A percentile compares a stretch with the other conserved stretches of the same genome.
Conservation (phyloP, 2,888 invertebrate genomes). For the Diplolepis rosae region DNA sequence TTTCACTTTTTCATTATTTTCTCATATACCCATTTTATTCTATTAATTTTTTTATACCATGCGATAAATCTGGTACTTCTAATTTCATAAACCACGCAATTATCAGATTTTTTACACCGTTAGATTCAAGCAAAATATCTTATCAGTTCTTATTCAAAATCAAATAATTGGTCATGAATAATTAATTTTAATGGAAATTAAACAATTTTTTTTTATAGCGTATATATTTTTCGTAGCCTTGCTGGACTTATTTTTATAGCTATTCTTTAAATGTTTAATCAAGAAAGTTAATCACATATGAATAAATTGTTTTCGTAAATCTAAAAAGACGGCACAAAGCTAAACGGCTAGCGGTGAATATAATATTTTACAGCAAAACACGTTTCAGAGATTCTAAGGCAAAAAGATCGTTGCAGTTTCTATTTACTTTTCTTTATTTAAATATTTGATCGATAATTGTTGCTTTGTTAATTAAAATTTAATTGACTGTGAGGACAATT, state of each 20-base stretch:
- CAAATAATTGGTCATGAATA: too few species aligned
- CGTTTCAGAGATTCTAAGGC: conserved; percentile 46
- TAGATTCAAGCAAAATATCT: not conserved
- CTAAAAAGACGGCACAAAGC: conserved; percentile 71
- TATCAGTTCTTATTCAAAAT: too few species aligned
- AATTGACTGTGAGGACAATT: too few species aligned
- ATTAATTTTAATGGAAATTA: too few species aligned
- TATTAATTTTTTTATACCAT: conserved; percentile 14
- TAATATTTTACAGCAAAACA: conserved; percentile 69
- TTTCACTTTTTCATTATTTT: conserved; percentile 33
- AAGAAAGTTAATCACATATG: conserved; percentile 40
- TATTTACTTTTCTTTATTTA: not conserved
- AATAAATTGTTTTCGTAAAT: conserved; percentile 56
- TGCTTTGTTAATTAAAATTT: not conserved
- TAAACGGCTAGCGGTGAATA: conserved; percentile 70
- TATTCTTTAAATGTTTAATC: too few species aligned
- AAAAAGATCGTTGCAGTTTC: not conserved
- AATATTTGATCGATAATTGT: not conserved
- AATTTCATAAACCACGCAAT: not conserved
- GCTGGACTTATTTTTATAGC: too few species aligned
- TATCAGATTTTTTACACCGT: conserved; percentile 26
- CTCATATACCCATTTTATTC: conserved; percentile 28
- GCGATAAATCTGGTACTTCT: conserved; percentile 9
- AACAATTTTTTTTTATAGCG: too few species aligned
- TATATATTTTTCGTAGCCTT: too few species aligned